phyloP scores from a whole-genome alignment of 2,113 vertebrate genomes.

The Gavialis gangeticus region DNA sequence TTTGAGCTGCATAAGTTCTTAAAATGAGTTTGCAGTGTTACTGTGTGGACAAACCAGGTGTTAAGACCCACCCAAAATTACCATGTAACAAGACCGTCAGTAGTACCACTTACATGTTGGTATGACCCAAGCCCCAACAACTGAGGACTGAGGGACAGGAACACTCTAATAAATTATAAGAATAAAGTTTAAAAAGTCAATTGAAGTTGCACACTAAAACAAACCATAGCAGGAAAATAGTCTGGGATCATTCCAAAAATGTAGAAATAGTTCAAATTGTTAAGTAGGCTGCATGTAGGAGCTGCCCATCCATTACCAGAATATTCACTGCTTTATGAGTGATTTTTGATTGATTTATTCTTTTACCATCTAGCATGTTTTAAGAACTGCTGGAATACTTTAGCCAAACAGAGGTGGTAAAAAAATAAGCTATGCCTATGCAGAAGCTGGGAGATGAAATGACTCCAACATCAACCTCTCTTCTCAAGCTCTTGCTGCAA shows the following conservation, averaged over 20 bases:
- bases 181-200: not conserved
- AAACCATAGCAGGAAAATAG: not conserved
- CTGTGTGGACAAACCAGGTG: too few relatives aligned
- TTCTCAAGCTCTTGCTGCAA: constrained; percentile 38
- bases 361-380: constrained; percentile 8
- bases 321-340: not conserved
- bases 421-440: constrained; percentile 8
- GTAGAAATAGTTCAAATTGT: not conserved
- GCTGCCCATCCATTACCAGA: not conserved
- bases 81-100: too few relatives aligned
- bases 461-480: constrained; percentile 52
- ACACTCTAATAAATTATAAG: not conserved
- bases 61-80: too few relatives aligned
- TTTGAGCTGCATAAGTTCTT: too few relatives aligned
- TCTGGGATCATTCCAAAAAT: not conserved
- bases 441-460: constrained; percentile 15
- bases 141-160: not conserved
- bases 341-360: not conserved
- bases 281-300: not conserved
- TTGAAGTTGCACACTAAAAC: not conserved
- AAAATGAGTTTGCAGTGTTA: too few relatives aligned
- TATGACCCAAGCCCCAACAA: fast-evolving
- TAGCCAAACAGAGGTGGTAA: constrained; percentile 31
- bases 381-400: not conserved
- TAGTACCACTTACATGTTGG: not conserved